A percentile compares a stretch with the other conserved stretches of the same genome.
Conservation (phyloP, 2,113 vertebrate genomes). For the Stigmatopora nigra region DNA sequence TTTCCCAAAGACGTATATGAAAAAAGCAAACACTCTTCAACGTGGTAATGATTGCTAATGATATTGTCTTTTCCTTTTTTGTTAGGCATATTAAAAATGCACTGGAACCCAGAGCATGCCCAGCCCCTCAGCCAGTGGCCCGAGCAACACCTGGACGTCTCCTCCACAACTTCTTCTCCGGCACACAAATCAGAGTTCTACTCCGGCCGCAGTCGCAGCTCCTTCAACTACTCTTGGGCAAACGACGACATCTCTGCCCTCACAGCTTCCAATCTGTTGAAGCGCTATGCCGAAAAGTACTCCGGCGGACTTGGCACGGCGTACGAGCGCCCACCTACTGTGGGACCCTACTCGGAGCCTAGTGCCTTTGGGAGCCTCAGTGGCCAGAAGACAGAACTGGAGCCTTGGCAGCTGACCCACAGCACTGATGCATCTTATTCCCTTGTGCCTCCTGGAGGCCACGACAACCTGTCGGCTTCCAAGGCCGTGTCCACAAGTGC, state of each 20-base stretch:
- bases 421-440: conserved; percentile 76
- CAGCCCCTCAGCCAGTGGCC: conserved; percentile 98
- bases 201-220: conserved; percentile 73
- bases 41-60: background rate
- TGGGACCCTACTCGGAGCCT: conserved; percentile 72
- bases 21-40: background rate
- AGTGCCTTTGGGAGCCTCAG: conserved; percentile 76
- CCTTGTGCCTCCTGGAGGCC: conserved; percentile 69
- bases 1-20: background rate
- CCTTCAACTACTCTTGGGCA: conserved; percentile 91
- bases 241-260: conserved; percentile 95
- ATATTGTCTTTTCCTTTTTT: conserved; percentile 18
- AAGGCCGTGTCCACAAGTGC: conserved; percentile 68
- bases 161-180: conserved; percentile 91
- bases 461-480: conserved; percentile 75
- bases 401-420: conserved; percentile 80
- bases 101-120: conserved; percentile 99
- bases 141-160: conserved; percentile 97
- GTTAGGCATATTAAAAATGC: conserved; percentile 89
- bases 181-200: conserved; percentile 89
- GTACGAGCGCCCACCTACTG: conserved; percentile 78
- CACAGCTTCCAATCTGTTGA: conserved; percentile 93
- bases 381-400: conserved; percentile 81
- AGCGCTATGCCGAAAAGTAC: conserved; percentile 96
- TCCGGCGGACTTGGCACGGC: conserved; percentile 83